Conservation (phyloP, 2,888 invertebrate genomes). For the Pocota personata region DNA sequence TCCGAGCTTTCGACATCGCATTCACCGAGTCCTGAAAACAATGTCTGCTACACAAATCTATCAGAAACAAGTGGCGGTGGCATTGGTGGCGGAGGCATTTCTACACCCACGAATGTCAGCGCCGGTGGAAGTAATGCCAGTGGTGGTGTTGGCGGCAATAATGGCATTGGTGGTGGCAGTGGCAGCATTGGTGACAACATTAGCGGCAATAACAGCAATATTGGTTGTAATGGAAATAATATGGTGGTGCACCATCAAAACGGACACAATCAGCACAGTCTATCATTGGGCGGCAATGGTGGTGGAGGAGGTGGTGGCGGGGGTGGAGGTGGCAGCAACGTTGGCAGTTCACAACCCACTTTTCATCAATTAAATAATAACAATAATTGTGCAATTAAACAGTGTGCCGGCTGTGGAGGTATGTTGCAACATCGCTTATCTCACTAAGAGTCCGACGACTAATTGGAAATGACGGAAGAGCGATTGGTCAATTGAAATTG, state of each 20-base stretch:
- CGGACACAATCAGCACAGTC: conserved; percentile 60
- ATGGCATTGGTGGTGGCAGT: conserved; percentile 40
- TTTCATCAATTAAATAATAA: conserved; percentile 77
- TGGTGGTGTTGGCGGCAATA: conserved; percentile 21
- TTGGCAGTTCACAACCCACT: conserved; percentile 64
- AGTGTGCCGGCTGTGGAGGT: conserved; percentile 94
- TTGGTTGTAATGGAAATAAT: conserved; percentile 70
- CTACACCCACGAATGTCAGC: conserved; percentile 32
- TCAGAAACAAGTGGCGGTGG: conserved; percentile 77
- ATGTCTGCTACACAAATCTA: conserved; percentile 85
- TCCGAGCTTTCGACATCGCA: conserved; percentile 90
- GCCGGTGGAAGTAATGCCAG: conserved; percentile 8
- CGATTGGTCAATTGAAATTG: conserved; percentile 44
- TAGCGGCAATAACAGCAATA: conserved; percentile 52
- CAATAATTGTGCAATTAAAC: conserved; percentile 84
- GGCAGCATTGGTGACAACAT: conserved; percentile 56
- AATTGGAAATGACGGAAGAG: conserved; percentile 46
- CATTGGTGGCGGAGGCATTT: conserved; percentile 24
- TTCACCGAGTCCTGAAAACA: conserved; percentile 88
- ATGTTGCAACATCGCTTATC: conserved; percentile 33
- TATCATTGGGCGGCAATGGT: conserved; percentile 36
- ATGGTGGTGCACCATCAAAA: conserved; percentile 75
- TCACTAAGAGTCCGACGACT: neutral
- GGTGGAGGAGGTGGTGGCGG: neutral
- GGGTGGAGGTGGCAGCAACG: conserved; percentile 16